phyloP scores from a whole-genome alignment of 1,140 invertebrate genomes.

The Cydia amplana region DNA sequence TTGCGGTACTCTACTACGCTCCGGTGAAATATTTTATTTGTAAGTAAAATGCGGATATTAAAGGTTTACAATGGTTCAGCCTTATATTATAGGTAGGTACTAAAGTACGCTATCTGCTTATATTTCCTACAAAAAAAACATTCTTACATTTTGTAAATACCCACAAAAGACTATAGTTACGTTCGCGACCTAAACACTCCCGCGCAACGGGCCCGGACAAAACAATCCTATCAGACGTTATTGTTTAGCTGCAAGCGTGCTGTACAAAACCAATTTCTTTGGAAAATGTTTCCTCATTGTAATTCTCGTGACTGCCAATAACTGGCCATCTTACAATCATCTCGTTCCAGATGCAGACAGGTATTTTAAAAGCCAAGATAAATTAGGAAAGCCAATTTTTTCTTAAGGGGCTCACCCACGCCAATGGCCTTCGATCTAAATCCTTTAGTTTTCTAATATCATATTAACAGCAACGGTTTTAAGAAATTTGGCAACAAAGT shows the following conservation, averaged over 20 bases:
- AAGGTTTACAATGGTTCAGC: no score
- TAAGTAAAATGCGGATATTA: no score
- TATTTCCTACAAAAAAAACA: no score
- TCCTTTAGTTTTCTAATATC: no score
- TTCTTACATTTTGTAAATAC: background rate
- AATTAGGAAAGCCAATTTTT: background rate
- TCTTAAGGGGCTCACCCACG: no score
- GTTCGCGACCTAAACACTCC: background rate
- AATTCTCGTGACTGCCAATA: background rate
- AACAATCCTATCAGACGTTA: slow-evolving; percentile 8
- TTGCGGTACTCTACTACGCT: no score
- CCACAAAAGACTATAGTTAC: background rate
- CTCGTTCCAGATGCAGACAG: background rate
- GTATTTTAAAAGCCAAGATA: background rate
- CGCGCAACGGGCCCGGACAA: background rate
- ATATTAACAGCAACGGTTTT: no score
- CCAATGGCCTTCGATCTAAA: no score
- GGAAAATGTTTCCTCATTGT: background rate
- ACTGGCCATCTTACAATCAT: background rate
- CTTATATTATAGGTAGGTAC: no score
- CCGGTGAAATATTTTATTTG: no score
- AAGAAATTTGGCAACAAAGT: no score
- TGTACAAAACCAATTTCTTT: slow-evolving; percentile 9
- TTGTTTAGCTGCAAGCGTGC: slow-evolving; percentile 11
- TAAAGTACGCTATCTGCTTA: no score